A percentile compares a stretch with the other conserved stretches of the same genome.
phyloP scores from a whole-genome alignment of 2,888 invertebrate genomes.

The Proisotoma minuta region DNA sequence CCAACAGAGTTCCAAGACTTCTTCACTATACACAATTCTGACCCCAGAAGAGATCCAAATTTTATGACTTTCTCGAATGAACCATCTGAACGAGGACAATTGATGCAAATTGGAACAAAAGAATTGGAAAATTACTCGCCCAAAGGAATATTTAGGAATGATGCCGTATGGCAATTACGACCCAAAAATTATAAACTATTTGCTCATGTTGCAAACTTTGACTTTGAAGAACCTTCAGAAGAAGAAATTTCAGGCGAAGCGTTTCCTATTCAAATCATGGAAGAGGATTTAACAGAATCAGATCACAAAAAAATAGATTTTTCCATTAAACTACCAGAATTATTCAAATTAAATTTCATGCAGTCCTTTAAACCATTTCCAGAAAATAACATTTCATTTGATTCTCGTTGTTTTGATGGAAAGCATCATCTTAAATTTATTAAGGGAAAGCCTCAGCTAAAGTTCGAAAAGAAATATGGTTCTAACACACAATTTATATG shows the following conservation, averaged over 20 bases:
- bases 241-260: conserved; percentile 15
- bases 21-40: conserved; percentile 31
- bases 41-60: conserved; percentile 24
- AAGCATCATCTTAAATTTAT: not conserved
- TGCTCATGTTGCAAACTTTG: conserved; percentile 20
- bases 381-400: conserved; percentile 18
- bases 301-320: conserved; percentile 7
- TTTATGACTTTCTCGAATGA: conserved; percentile 36
- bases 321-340: conserved; percentile 13
- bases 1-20: conserved; percentile 20
- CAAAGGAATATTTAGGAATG: conserved; percentile 8
- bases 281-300: conserved; percentile 23
- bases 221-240: conserved; percentile 19
- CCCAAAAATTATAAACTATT: conserved; percentile 23
- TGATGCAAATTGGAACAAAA: conserved; percentile 35
- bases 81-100: conserved; percentile 26
- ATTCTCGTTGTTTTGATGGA: conserved; percentile 14
- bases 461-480: conserved; percentile 12
- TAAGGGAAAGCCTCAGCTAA: not conserved
- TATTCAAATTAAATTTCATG: conserved; percentile 21
- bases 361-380: conserved; percentile 33
- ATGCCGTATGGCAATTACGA: conserved; percentile 33
- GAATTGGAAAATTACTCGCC: conserved; percentile 20
- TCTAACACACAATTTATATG: conserved; percentile 26
- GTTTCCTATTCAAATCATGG: conserved; percentile 16